Evolutionary conservation across 2,888 invertebrate genomes (phyloP), one percentile per base, ranked within the genome.

Genomic region (Acronicta psi): DNA sequence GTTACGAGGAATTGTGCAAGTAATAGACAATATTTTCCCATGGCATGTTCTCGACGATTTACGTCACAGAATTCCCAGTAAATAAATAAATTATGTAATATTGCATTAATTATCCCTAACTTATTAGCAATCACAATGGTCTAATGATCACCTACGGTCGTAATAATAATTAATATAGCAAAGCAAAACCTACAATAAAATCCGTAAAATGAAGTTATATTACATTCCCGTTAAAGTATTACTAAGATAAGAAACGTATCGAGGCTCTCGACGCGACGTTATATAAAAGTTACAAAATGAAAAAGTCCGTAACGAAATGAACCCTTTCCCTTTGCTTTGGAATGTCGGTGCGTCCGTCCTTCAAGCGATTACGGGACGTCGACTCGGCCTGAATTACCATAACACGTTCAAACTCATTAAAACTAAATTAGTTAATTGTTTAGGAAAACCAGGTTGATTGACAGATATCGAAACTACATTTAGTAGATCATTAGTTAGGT

Each of bases 301-400:
- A 71, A 65, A 58, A 59, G 55, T 69, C 41, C 49, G 50, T 61
- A 71, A 59, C 50, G 41, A 64, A 69, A 47, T 14, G 59, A 55
- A 59, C 65, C 59, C 69, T 66, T 66, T 69, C 72, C 78, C 63
- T 76, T 77, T 75, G 65, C 68, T 58, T 17, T 62, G 73, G 75
- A 75, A 75, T 75, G 87, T 81, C 64, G 81, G 65, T 73, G 75
- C 71, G 77, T 75, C 80, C 86, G 91, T 87, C 92, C 92, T 92
- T 92, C 91, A 90, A 83, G 73, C 83, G 80, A 90, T 92, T 91
- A 91, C 76, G 82, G 88, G 83, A 81, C 88, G 82, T 76, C 83
- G 87, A 88, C 90, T 84, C 83, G 87, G 55, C 82, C 89, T 81
- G 84, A 89, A 91, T 89, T 86, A 88, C 81, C 75, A 80, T 81